A percentile compares a stretch with the other conserved stretches of the same genome.
These are phyloP conservation scores for Apis laboriosa DNA, from an alignment of 1,140 invertebrate genomes.

Conservation along the genomic window DNA sequence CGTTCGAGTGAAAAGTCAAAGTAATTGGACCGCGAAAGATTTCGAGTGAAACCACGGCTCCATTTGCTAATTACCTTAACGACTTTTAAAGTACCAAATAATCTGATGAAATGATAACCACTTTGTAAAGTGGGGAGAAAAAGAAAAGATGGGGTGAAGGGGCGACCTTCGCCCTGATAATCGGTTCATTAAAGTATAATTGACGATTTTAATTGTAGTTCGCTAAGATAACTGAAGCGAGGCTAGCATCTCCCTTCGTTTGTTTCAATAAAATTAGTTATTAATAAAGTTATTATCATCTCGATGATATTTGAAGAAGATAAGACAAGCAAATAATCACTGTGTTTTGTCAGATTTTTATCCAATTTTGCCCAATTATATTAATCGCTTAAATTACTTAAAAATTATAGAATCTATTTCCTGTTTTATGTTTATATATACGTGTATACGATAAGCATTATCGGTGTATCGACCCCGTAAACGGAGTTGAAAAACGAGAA, in stretches of 20 bases:
- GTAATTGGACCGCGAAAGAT: conserved; percentile 43
- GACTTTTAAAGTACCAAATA: conserved; percentile 65
- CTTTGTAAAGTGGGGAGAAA: conserved; percentile 22
- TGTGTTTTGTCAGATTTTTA: no score
- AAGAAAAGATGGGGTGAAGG: not conserved
- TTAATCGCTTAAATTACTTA: no score
- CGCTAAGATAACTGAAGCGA: not conserved
- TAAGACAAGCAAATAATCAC: no score
- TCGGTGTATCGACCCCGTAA: not conserved
- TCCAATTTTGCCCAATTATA: no score
- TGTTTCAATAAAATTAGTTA: not conserved
- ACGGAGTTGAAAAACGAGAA: not conserved
- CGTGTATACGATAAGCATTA: not conserved
- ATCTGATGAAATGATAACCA: conserved; percentile 60
- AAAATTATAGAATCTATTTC: no score
- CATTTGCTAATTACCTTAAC: conserved; percentile 69
- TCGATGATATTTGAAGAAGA: no score
- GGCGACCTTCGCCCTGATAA: not conserved
- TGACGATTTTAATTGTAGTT: conserved; percentile 33
- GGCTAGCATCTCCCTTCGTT: no score
- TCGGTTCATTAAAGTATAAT: conserved; percentile 29
- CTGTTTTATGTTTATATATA: not conserved
- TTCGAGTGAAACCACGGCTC: conserved; percentile 50
- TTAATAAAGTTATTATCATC: not conserved
- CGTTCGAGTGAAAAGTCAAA: not conserved